Conservation (phyloP, 2,797 vertebrate species). For the Pipistrellus pipistrellus region DNA sequence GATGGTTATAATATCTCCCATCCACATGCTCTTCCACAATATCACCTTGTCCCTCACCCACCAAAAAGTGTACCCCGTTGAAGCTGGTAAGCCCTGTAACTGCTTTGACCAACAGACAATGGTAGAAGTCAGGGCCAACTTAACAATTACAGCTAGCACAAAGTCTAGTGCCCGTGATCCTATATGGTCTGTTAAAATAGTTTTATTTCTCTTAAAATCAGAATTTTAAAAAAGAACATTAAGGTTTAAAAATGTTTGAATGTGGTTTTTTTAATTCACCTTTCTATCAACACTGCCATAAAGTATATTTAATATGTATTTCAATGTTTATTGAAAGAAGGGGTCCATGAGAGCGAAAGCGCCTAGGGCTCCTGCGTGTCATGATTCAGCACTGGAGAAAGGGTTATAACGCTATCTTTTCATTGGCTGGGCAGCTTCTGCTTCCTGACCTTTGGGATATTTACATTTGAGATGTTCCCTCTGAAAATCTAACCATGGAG, state of each 20-base stretch:
- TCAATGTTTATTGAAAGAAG: not conserved
- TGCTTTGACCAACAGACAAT: not conserved
- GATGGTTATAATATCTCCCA: not conserved
- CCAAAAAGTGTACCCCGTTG: not conserved
- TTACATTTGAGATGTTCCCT: not conserved
- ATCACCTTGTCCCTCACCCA: not conserved
- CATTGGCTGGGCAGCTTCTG: not conserved
- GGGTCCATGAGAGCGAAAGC: not conserved
- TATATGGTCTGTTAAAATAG: not conserved
- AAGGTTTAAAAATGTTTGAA: not conserved
- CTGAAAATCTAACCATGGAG: not conserved
- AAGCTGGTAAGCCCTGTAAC: not conserved
- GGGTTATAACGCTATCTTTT: not conserved
- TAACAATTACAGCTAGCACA: not conserved
- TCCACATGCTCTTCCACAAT: not conserved
- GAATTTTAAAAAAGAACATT: not conserved
- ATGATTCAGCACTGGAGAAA: not conserved
- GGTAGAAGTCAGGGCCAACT: not conserved
- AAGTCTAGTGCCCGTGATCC: not conserved
- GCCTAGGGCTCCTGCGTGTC: not conserved
- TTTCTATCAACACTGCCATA: not conserved
- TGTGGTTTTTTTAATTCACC: not conserved
- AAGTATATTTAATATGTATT: not conserved
- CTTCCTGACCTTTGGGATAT: not conserved
- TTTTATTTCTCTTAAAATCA: constrained; percentile 2